A percentile compares a stretch with the other conserved stretches of the same genome.
phyloP scores from a whole-genome alignment of 2,888 invertebrate genomes.

The Tipula lateralis region DNA sequence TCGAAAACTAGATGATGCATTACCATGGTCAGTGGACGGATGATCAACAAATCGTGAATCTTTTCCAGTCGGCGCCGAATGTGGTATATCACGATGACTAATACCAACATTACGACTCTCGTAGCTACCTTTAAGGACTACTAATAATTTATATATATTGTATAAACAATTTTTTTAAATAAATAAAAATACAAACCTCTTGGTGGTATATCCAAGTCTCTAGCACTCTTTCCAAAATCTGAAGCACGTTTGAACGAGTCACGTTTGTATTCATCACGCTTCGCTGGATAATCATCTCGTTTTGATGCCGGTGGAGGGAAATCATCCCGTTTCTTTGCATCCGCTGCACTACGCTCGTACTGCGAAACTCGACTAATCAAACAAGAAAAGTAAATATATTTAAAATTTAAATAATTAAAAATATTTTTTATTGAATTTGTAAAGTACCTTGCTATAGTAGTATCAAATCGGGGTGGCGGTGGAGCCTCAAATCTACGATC shows the following conservation, averaged over 20 bases:
- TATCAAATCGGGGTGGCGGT: constrained; percentile 49
- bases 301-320: constrained; percentile 40
- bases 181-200: constrained; percentile 35
- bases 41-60: constrained; percentile 32
- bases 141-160: no score
- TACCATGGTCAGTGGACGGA: constrained; percentile 34
- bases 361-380: constrained; percentile 30
- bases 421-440: not conserved
- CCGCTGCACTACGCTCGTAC: constrained; percentile 30
- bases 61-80: constrained; percentile 33
- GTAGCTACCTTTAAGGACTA: not conserved
- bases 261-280: constrained; percentile 41
- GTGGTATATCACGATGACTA: constrained; percentile 39
- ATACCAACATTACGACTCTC: constrained; percentile 37
- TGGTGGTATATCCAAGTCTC: constrained; percentile 46
- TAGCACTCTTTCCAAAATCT: constrained; percentile 37
- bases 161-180: not conserved
- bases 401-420: not conserved
- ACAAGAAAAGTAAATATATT: not conserved
- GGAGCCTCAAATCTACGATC: constrained; percentile 46
- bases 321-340: constrained; percentile 44
- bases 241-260: constrained; percentile 26
- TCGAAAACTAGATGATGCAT: constrained; percentile 34
- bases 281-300: constrained; percentile 40
- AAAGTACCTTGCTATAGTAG: constrained; percentile 45